Base-by-base conservation (phyloP, 2,888 invertebrate genomes). In the Latheticus oryzae region DNA sequence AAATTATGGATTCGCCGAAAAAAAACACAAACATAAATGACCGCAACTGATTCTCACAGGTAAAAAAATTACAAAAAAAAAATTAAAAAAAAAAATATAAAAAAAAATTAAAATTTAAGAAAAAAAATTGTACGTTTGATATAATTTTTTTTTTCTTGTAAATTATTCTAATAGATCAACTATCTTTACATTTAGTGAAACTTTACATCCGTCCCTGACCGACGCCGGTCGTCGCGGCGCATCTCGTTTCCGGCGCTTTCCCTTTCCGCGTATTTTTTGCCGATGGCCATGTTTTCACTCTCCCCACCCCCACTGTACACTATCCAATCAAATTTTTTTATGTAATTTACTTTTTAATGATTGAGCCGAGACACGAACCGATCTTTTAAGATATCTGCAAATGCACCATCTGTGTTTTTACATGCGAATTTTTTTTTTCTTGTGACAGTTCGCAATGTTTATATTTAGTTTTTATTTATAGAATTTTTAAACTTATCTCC, bases 291-390 rank as follows among this genome's bases (percentile, higher is more conserved):
- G 69, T 72, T 72, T 69, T 66, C 64, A 66, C 61, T 63, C 48
- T 60, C 71, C 71, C 68, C 65, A 65, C 69, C 69, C 61, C 63
- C 45, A 40, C 60, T 61, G 52, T 55, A 55, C 63, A 68, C 71
- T 73, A 72, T 70, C 73, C 75, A 74, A 76, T 74, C 73, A 67
- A 73, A 73, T 74, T 76, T 76, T 50, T 75, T 75, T 74, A 68
- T 70, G 64, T 65, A 68, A 68, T 69, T 70, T 70, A 67, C 48
- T 69, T 69, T 70, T 69, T 73, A 71, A 71, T 72, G 70, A 71
- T 71, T 64, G 60, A 73, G 70, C 67, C 59, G 60, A 65, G 72
- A 63, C 64, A 62, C 69, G 61, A 68, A 70, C 70, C 57, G 68
- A 26, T 48, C 50, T 17, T 33, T 9, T 55, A n/a, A 66, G 58